Conservation (phyloP, 1,140 invertebrate species). For the Antheraea pernyi region DNA sequence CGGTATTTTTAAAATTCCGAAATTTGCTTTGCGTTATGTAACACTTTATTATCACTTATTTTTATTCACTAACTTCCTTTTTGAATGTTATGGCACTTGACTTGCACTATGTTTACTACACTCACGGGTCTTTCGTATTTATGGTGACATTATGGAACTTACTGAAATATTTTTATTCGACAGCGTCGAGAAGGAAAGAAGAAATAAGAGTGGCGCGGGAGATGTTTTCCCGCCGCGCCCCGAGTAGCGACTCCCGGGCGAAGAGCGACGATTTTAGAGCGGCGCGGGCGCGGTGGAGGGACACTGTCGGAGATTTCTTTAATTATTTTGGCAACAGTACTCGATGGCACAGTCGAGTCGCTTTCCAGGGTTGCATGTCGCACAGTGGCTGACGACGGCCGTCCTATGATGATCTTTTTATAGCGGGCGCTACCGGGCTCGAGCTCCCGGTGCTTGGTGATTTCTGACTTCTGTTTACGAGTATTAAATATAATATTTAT, state of each 20-base stretch:
- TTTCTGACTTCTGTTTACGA: constrained; percentile 30
- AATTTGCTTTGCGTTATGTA: constrained; percentile 74
- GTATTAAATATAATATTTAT: constrained; percentile 30
- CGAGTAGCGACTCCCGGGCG: constrained; percentile 79
- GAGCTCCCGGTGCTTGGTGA: constrained; percentile 53
- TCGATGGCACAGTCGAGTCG: constrained; percentile 76
- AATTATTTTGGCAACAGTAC: constrained; percentile 87
- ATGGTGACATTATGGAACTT: constrained; percentile 65
- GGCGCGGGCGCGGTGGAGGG: constrained; percentile 78
- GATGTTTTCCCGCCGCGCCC: constrained; percentile 76
- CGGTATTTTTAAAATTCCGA: constrained; percentile 79
- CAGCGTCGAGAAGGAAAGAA: constrained; percentile 77
- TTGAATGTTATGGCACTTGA: constrained; percentile 46
- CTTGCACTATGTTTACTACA: constrained; percentile 54
- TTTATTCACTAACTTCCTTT: constrained; percentile 54
- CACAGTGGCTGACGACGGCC: constrained; percentile 65
- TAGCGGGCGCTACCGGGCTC: constrained; percentile 74
- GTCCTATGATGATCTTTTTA: constrained; percentile 79
- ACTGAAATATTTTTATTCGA: constrained; percentile 71
- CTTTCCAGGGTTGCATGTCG: constrained; percentile 80
- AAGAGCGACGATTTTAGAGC: constrained; percentile 87
- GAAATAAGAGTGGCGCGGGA: constrained; percentile 77
- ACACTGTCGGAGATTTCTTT: constrained; percentile 82
- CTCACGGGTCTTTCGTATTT: constrained; percentile 50
- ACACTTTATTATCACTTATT: constrained; percentile 69